Conservation (phyloP, 2,888 invertebrate species). For the Xylota segnis region DNA sequence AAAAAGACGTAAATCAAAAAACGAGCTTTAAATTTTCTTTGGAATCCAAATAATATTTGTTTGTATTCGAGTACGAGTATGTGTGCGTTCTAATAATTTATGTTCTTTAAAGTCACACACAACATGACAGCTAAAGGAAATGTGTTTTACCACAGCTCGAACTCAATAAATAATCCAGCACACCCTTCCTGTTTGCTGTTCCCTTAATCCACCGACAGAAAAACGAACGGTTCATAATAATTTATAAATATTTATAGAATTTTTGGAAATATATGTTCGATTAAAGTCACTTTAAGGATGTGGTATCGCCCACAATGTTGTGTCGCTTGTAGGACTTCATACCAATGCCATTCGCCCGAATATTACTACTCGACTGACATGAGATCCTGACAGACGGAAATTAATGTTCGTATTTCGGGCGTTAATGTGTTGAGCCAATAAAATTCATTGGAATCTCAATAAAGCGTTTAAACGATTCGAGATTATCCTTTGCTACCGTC, state of each 20-base stretch:
- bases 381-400: slow-evolving; percentile 72
- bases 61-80: slow-evolving; percentile 6
- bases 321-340: too few relatives aligned
- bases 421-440: slow-evolving; percentile 75
- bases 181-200: not conserved
- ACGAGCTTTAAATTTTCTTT: slow-evolving; percentile 50
- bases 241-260: slow-evolving; percentile 75
- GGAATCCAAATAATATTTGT: slow-evolving; percentile 1
- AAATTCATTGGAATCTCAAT: slow-evolving; percentile 75
- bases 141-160: slow-evolving; percentile 44
- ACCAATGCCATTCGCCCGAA: not conserved
- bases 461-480: slow-evolving; percentile 72
- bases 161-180: slow-evolving; percentile 51
- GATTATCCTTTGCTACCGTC: slow-evolving; percentile 60
- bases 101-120: slow-evolving; percentile 64
- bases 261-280: slow-evolving; percentile 48
- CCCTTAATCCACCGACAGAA: not conserved
- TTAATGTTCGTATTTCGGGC: slow-evolving; percentile 70
- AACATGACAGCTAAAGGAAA: slow-evolving; percentile 56
- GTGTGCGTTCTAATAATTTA: slow-evolving; percentile 55
- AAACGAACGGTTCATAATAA: slow-evolving; percentile 62
- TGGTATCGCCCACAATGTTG: slow-evolving; percentile 1
- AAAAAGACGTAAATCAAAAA: slow-evolving; percentile 67
- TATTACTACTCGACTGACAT: slow-evolving; percentile 40
- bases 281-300: slow-evolving; percentile 61